Evolutionary conservation across 2,888 invertebrate species (phyloP).

Genomic region (Gymnocheta viridis): DNA sequence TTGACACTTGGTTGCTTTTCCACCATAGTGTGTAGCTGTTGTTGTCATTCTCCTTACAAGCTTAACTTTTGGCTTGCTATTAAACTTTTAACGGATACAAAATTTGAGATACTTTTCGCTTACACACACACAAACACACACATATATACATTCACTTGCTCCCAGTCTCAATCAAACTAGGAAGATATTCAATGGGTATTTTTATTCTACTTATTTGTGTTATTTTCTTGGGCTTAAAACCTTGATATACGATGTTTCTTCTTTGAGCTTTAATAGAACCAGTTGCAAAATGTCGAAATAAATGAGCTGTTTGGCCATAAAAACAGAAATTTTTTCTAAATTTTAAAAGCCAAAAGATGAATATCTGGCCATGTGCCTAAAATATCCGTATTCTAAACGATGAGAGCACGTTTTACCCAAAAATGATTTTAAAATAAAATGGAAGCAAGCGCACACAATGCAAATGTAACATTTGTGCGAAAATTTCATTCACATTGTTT

Average conservation of each 20-base stretch:
- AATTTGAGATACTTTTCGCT: not conserved
- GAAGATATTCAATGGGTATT: conserved; percentile 36
- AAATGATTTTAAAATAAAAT: not conserved
- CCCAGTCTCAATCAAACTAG: no score
- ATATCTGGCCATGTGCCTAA: conserved; percentile 43
- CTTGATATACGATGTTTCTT: not conserved
- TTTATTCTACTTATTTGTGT: not conserved
- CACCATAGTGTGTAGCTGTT: not conserved
- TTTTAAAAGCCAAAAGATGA: conserved; percentile 24
- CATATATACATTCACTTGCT: no score
- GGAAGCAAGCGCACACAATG: not conserved
- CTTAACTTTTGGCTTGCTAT: conserved; percentile 49
- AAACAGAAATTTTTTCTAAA: conserved; percentile 15
- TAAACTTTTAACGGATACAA: conserved; percentile 40
- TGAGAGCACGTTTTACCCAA: not conserved
- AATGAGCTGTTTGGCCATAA: conserved; percentile 46
- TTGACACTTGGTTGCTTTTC: conserved; percentile 48
- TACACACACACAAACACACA: not conserved
- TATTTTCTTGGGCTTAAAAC: not conserved
- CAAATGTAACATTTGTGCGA: not conserved
- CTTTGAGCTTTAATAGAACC: not conserved
- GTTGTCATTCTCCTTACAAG: conserved; percentile 29
- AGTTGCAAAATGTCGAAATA: not conserved
- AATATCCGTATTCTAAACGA: not conserved
- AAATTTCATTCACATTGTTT: not conserved